phyloP scores from a whole-genome alignment of 2,888 invertebrate genomes.

The Peribatodes rhomboidaria region DNA sequence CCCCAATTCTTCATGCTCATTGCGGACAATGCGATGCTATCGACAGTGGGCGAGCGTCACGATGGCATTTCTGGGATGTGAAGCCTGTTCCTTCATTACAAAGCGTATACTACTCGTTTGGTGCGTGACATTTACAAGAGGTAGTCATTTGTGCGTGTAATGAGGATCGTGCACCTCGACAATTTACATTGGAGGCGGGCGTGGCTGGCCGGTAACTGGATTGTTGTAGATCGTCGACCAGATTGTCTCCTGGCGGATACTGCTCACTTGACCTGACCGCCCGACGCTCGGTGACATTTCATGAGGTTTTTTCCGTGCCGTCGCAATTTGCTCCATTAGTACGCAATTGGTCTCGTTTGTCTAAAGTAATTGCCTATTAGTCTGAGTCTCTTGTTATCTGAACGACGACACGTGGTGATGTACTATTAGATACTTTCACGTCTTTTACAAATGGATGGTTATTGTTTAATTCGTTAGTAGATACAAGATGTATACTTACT shows the following conservation, averaged over 20 bases:
- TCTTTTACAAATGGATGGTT: conserved; percentile 4
- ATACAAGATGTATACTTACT: no score
- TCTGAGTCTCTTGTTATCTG: conserved; percentile 50
- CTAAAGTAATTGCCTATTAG: conserved; percentile 56
- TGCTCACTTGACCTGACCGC: conserved; percentile 49
- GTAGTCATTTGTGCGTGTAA: conserved; percentile 65
- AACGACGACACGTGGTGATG: conserved; percentile 56
- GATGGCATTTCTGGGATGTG: conserved; percentile 67
- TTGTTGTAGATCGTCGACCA: conserved; percentile 60
- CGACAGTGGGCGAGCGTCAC: conserved; percentile 73
- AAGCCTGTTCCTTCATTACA: conserved; percentile 60
- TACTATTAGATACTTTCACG: background rate
- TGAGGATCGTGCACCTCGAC: conserved; percentile 65
- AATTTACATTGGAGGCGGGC: conserved; percentile 55
- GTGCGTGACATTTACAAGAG: conserved; percentile 61
- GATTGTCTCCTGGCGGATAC: conserved; percentile 64
- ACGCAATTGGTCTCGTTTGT: conserved; percentile 64
- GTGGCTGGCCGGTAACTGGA: conserved; percentile 61
- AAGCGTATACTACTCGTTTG: conserved; percentile 53
- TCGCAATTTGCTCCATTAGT: conserved; percentile 57
- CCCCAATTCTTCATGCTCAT: conserved; percentile 68
- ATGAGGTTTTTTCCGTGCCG: conserved; percentile 54
- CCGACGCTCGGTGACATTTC: conserved; percentile 56
- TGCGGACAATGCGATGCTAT: conserved; percentile 70
- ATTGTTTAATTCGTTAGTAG: no score